These are phyloP conservation scores for Lepeophtheirus nordmannii DNA, from an alignment of 2,888 invertebrate genomes.

Conservation along the genomic window DNA sequence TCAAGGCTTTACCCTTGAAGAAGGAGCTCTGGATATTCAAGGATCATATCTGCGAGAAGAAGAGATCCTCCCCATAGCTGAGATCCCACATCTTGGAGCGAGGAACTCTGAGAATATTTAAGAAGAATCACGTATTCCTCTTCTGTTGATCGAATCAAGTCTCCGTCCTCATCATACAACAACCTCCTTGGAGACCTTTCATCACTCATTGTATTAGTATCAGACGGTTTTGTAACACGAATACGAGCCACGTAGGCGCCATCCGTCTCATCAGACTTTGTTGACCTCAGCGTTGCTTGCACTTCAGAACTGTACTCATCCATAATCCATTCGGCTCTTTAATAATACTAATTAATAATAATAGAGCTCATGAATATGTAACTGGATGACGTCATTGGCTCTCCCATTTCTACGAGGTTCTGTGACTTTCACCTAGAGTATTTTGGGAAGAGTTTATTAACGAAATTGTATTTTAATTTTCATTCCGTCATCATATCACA, in stretches of 20 bases:
- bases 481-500: no score
- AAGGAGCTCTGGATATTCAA: neutral
- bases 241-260: neutral
- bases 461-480: no score
- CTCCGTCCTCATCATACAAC: conserved; percentile 16
- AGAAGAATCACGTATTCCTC: neutral
- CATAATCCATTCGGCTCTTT: neutral
- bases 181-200: neutral
- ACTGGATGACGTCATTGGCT: no score
- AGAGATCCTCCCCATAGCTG: conserved; percentile 14
- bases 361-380: no score
- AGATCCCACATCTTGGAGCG: neutral
- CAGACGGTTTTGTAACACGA: neutral
- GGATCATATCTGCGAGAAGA: conserved; percentile 5
- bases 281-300: neutral
- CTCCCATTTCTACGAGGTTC: no score
- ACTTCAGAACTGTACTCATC: neutral
- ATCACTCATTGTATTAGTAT: neutral
- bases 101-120: neutral
- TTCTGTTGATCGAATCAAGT: conserved; percentile 5
- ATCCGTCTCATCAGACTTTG: neutral
- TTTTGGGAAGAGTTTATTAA: no score
- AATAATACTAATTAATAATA: no score
- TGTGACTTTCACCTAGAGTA: no score
- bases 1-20: neutral